Conservation (phyloP, 2,888 invertebrate genomes). For the Drosophila limbata region DNA sequence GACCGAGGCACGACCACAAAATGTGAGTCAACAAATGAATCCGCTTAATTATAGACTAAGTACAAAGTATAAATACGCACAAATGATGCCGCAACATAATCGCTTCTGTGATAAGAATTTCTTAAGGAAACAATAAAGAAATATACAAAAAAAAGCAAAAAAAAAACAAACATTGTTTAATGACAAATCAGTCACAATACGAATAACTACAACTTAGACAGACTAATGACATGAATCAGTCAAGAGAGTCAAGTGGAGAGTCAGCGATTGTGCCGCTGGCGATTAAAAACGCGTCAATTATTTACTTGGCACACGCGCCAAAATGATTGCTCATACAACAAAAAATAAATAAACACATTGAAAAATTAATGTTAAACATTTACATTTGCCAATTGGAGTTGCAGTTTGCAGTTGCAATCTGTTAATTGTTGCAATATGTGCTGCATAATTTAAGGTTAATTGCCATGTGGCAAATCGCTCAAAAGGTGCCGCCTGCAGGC, state of each 20-base stretch:
- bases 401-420: conserved; percentile 59
- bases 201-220: conserved; percentile 23
- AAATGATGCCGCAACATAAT: conserved; percentile 27
- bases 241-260: conserved; percentile 28
- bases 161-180: conserved; percentile 30
- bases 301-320: conserved; percentile 71
- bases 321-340: conserved; percentile 72
- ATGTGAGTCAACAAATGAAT: conserved; percentile 59
- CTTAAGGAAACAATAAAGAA: conserved; percentile 22
- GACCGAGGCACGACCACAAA: conserved; percentile 29
- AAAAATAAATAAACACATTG: conserved; percentile 21
- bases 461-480: conserved; percentile 63
- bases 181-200: conserved; percentile 45
- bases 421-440: conserved; percentile 75
- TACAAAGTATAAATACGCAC: conserved; percentile 28
- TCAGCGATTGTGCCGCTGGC: conserved; percentile 33
- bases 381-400: conserved; percentile 50
- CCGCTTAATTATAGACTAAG: conserved; percentile 25
- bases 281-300: conserved; percentile 63
- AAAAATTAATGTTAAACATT: conserved; percentile 75
- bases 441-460: conserved; percentile 75
- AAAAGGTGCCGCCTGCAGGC: conserved; percentile 69
- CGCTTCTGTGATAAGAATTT: conserved; percentile 32
- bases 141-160: neutral
- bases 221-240: conserved; percentile 69